Percentiles rank a stretch among this genome's conserved stretches.
Conservation (phyloP, 2,888 invertebrate genomes). For the Spatulosminthurus flaviceps region DNA sequence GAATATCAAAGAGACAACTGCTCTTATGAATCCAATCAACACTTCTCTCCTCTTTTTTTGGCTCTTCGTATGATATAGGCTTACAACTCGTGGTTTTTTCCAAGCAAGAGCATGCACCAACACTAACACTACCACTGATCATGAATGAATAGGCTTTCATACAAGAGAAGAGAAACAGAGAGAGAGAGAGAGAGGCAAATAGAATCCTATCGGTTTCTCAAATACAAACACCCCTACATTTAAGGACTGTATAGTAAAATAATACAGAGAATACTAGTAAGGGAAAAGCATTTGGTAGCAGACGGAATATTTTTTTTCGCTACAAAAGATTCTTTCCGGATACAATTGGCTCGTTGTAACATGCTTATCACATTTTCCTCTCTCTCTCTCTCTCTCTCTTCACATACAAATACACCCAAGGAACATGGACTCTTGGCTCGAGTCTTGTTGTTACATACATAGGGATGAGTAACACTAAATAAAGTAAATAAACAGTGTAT, state of each 20-base stretch:
- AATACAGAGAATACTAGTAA: no score
- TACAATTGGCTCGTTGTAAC: conserved; percentile 6
- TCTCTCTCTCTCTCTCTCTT: no score
- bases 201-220: not conserved
- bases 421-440: no score
- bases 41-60: not conserved
- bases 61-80: not conserved
- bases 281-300: not conserved
- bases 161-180: no score
- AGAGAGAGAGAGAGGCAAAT: not conserved
- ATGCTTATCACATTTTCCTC: not conserved
- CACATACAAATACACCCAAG: not conserved
- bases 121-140: no score
- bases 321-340: not conserved
- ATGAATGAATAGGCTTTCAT: no score
- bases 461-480: no score
- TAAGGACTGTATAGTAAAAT: not conserved
- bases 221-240: conserved; percentile 13
- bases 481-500: no score
- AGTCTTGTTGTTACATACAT: no score
- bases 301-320: not conserved
- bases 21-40: no score
- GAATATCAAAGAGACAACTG: no score
- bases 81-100: not conserved
- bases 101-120: not conserved